These are phyloP conservation scores for Theretra japonica DNA, from an alignment of 2,888 invertebrate genomes.

Conservation along the genomic window DNA sequence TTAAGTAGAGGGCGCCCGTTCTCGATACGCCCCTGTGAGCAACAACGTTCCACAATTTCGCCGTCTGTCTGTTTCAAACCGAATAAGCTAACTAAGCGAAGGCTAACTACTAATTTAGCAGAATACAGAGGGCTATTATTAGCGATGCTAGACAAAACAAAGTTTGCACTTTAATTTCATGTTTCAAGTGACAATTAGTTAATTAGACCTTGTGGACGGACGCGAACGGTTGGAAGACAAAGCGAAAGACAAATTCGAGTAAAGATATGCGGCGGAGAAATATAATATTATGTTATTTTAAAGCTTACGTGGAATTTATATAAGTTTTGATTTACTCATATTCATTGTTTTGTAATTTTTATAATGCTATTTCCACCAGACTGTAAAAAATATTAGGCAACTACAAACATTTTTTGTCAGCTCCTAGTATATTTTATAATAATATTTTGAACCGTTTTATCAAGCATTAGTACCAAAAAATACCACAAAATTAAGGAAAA, in stretches of 20 bases:
- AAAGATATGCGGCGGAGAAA: background rate
- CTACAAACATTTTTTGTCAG: too few relatives aligned
- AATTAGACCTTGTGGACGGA: slow-evolving; percentile 6
- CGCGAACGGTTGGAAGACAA: background rate
- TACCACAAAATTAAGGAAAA: background rate
- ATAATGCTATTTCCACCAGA: too few relatives aligned
- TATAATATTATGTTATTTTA: background rate
- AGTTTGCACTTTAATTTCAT: slow-evolving; percentile 13
- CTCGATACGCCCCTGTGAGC: slow-evolving; percentile 2
- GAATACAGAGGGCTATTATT: slow-evolving; percentile 16
- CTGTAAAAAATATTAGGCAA: too few relatives aligned
- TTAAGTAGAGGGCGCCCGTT: background rate
- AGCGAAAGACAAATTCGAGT: background rate
- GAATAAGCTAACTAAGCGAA: slow-evolving; percentile 23
- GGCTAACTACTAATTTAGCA: slow-evolving; percentile 24
- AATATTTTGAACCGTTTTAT: too few relatives aligned
- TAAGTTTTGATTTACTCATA: too few relatives aligned
- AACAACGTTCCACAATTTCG: slow-evolving; percentile 23
- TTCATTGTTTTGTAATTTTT: too few relatives aligned
- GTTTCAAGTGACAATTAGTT: slow-evolving; percentile 8
- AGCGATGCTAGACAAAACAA: slow-evolving; percentile 13
- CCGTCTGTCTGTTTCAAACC: slow-evolving; percentile 27
- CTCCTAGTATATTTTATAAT: too few relatives aligned
- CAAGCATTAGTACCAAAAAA: too few relatives aligned
- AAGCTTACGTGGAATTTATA: too few relatives aligned